phyloP scores from a whole-genome alignment of 2,113 vertebrate species.

The Neogobius melanostomus region DNA sequence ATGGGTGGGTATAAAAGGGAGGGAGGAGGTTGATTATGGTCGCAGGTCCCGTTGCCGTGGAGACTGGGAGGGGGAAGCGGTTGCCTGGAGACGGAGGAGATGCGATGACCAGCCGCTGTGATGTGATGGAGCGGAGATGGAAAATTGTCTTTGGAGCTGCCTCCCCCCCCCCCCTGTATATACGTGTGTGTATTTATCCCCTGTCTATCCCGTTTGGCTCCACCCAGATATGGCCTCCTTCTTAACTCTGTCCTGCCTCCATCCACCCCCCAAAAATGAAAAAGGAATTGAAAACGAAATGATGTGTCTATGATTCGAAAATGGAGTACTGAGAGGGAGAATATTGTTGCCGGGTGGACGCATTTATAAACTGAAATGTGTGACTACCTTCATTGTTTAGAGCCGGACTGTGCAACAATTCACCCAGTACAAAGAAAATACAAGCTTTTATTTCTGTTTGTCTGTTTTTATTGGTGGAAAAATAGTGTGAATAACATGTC shows the following conservation, averaged over 20 bases:
- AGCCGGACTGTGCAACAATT: no score
- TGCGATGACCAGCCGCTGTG: conserved; percentile 74
- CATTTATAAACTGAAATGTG: no score
- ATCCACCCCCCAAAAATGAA: conserved; percentile 20
- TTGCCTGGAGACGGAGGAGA: conserved; percentile 77
- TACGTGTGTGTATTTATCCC: background rate
- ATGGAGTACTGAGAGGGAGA: no score
- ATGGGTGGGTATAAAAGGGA: conserved; percentile 27
- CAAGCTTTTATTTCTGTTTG: no score
- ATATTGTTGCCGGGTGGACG: no score
- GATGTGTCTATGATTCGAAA: background rate
- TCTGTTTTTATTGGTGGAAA: no score
- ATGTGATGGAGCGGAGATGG: conserved; percentile 70
- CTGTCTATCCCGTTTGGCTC: background rate
- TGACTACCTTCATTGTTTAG: no score
- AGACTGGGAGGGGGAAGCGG: conserved; percentile 76
- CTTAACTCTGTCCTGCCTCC: conserved; percentile 1
- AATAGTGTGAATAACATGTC: no score
- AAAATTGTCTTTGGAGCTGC: conserved; percentile 72
- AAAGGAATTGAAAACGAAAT: conserved; percentile 35
- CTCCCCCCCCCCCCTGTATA: conserved; percentile 14
- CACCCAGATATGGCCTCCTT: background rate
- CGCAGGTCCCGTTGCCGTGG: conserved; percentile 80
- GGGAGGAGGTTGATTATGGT: conserved; percentile 76
- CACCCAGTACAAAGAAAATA: no score